phyloP scores from a whole-genome alignment of 2,797 vertebrate genomes.

The Anguilla obscura region DNA sequence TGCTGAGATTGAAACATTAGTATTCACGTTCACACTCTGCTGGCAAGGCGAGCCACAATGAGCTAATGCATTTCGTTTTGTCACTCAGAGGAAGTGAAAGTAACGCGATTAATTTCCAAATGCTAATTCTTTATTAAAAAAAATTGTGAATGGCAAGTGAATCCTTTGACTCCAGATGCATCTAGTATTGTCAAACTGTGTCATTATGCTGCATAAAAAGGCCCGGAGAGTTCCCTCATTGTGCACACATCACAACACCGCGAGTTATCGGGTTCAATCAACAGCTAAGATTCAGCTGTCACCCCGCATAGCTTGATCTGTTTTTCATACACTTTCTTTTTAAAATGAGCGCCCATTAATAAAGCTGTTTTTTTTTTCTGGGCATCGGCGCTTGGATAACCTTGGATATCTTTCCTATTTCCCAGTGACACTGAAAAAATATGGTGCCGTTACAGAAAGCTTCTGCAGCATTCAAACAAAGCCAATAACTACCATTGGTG shows the following conservation, averaged over 20 bases:
- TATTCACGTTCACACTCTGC: slow-evolving; percentile 26
- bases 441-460: background rate
- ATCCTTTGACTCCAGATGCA: slow-evolving; percentile 37
- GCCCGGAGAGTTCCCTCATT: background rate
- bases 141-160: slow-evolving; percentile 33
- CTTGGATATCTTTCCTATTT: background rate
- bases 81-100: slow-evolving; percentile 41
- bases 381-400: background rate
- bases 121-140: slow-evolving; percentile 42
- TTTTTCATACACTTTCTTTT: slow-evolving; percentile 18
- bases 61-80: slow-evolving; percentile 43
- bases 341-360: slow-evolving; percentile 25
- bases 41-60: slow-evolving; percentile 25
- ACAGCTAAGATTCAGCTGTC: slow-evolving; percentile 16
- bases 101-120: slow-evolving; percentile 41
- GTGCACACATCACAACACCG: slow-evolving; percentile 31
- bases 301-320: background rate
- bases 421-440: background rate
- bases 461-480: background rate
- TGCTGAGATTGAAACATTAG: slow-evolving; percentile 32
- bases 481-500: background rate
- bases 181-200: slow-evolving; percentile 37
- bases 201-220: slow-evolving; percentile 33
- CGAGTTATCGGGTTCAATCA: slow-evolving; percentile 29
- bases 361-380: slow-evolving; percentile 20